phyloP scores from a whole-genome alignment of 2,113 vertebrate genomes.

The Istiophorus platypterus region DNA sequence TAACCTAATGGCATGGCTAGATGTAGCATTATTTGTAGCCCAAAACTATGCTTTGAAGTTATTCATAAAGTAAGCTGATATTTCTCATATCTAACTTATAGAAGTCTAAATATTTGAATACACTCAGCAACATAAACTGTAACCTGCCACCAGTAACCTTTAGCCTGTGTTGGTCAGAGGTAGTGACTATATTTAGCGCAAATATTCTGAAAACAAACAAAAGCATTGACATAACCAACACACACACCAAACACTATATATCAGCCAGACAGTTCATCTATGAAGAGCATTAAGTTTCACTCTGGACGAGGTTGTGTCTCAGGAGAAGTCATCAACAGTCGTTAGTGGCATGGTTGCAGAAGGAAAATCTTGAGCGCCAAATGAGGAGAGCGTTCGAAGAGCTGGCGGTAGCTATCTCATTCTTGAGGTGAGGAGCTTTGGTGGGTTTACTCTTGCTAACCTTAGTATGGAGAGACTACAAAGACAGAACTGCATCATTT shows the following conservation, averaged over 20 bases:
- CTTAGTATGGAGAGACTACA: constrained; percentile 31
- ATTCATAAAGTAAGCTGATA: constrained; percentile 1
- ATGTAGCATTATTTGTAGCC: background rate
- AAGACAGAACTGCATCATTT: constrained; percentile 23
- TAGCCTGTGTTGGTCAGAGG: background rate
- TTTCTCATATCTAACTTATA: background rate
- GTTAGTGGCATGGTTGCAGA: constrained; percentile 31
- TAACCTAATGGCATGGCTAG: background rate
- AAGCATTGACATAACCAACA: background rate
- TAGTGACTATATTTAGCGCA: constrained; percentile 10
- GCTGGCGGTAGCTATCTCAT: constrained; percentile 19
- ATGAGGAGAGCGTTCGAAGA: constrained; percentile 50
- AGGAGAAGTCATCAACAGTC: constrained; percentile 76
- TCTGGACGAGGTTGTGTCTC: constrained; percentile 62
- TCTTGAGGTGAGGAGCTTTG: constrained; percentile 55
- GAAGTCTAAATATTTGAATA: background rate
- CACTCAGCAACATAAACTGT: background rate
- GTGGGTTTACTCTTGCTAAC: constrained; percentile 29
- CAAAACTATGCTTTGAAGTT: background rate
- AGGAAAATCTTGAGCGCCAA: constrained; percentile 45
- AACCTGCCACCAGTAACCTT: background rate
- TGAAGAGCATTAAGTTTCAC: constrained; percentile 63
- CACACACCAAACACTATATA: constrained; percentile 19
- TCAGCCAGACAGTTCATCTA: constrained; percentile 46
- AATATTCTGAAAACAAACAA: constrained; percentile 30